A percentile compares a stretch with the other conserved stretches of the same genome.
phyloP scores from a whole-genome alignment of 2,797 vertebrate species.

The Simalia tracyae region DNA sequence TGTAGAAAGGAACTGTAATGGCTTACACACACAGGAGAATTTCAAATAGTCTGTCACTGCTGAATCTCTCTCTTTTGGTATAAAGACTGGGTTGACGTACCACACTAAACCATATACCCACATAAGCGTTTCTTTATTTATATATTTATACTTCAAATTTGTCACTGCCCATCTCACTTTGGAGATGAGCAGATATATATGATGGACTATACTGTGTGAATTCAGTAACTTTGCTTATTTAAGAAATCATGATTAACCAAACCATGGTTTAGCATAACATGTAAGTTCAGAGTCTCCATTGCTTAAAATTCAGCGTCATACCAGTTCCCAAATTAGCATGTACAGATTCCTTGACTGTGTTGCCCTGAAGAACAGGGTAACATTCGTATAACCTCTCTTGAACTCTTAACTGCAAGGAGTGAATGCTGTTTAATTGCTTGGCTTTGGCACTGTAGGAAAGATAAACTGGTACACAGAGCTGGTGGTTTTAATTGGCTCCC shows the following conservation, averaged over 20 bases:
- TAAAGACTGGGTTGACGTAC: background rate
- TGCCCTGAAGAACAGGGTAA: background rate
- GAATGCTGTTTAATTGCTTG: background rate
- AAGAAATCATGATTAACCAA: background rate
- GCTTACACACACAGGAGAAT: background rate
- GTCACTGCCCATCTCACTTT: too few species aligned
- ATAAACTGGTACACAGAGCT: background rate
- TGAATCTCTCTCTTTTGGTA: background rate
- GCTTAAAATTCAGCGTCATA: background rate
- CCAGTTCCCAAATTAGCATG: background rate
- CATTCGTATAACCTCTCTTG: background rate
- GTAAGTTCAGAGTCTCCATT: background rate
- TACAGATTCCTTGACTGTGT: background rate
- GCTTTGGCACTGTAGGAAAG: background rate
- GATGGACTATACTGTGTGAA: background rate
- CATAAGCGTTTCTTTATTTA: too few species aligned
- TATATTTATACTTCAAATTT: too few species aligned
- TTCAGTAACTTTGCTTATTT: background rate
- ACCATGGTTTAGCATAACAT: background rate
- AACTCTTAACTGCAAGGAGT: background rate
- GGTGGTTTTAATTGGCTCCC: constrained; percentile 3
- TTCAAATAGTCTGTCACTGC: background rate
- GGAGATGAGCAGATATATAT: too few species aligned
- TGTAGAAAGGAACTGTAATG: background rate
- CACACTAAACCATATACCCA: background rate